Conservation (phyloP, 2,113 vertebrate genomes). For the Megalops atlanticus region DNA sequence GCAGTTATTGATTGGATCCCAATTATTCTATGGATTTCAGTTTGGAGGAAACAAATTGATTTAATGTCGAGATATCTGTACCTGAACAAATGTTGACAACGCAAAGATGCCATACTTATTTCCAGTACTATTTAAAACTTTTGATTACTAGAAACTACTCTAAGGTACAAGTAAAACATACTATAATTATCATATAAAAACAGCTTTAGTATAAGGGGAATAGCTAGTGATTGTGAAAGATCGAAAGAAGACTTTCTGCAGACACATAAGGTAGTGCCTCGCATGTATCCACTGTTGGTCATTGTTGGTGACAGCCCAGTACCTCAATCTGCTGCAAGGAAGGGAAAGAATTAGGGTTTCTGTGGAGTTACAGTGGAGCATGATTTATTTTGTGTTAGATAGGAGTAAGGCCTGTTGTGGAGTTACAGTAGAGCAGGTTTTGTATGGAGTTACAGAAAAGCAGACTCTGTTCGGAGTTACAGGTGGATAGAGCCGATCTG, state of each 20-base stretch:
- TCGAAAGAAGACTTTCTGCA: not conserved
- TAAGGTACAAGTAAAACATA: not conserved
- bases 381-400: not conserved
- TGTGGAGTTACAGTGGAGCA: not conserved
- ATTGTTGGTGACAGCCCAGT: too few relatives aligned
- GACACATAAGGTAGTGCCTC: not conserved
- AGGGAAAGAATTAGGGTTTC: too few relatives aligned
- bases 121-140: not conserved
- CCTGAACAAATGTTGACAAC: slow-evolving; percentile 41
- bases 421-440: not conserved
- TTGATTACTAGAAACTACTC: not conserved
- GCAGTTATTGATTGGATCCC: slow-evolving; percentile 42
- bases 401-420: not conserved
- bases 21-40: slow-evolving; percentile 53
- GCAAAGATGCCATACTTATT: not conserved
- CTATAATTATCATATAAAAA: slow-evolving; percentile 1
- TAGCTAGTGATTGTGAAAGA: too few relatives aligned
- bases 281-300: too few relatives aligned
- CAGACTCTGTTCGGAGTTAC: not conserved
- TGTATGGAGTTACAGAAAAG: not conserved
- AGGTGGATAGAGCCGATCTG: slow-evolving; percentile 25
- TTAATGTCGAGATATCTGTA: slow-evolving; percentile 38
- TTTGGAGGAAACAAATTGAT: slow-evolving; percentile 54
- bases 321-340: too few relatives aligned
- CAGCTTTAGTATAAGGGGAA: not conserved